Base-by-base conservation (phyloP, 1,140 invertebrate genomes). In the Conopomorpha cramerella region DNA sequence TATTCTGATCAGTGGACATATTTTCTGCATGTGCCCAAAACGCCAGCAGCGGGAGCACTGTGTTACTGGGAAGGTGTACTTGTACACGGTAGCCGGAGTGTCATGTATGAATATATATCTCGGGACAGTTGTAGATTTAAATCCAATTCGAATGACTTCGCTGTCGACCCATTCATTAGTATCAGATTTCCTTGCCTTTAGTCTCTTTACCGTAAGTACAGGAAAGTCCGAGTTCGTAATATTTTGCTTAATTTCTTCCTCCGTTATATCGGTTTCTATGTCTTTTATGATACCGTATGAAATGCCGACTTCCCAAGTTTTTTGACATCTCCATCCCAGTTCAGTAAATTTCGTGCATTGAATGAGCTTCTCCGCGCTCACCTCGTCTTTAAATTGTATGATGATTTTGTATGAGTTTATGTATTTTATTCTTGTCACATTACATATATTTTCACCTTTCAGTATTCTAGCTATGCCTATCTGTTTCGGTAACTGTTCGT, bases 21-120 rank as follows among this genome's bases (percentile, higher is more conserved):
- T 11, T 10, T 27, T 12, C 1, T 11, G 18, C 10, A 19, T 25
- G 12, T 46, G 40, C 7, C 44, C 46, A 27, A 38, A 41, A 26
- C 36, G 39, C 43, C 43, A 49, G n/a, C n/a, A n/a, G n/a, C n/a
- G n/a, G n/a, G n/a, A 17, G 26, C 38, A 43, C 23, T 49, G 43
- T 2, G 42, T 44, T n/a, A n/a, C n/a, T n/a, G n/a, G n/a, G n/a
- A n/a, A n/a, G n/a, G n/a, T n/a, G n/a, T n/a, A n/a, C n/a, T n/a
- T n/a, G n/a, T n/a, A n/a, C n/a, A n/a, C n/a, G n/a, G n/a, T n/a
- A n/a, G n/a, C n/a, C n/a, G n/a, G n/a, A n/a, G n/a, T n/a, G n/a
- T n/a, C n/a, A n/a, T n/a, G n/a, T n/a, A n/a, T n/a, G n/a, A n/a
- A n/a, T n/a, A n/a, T n/a, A n/a, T n/a, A n/a, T n/a, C n/a, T n/a